A percentile compares a stretch with the other conserved stretches of the same genome.
Conservation (phyloP, 2,113 vertebrate species). For the Onychostruthus taczanowskii region DNA sequence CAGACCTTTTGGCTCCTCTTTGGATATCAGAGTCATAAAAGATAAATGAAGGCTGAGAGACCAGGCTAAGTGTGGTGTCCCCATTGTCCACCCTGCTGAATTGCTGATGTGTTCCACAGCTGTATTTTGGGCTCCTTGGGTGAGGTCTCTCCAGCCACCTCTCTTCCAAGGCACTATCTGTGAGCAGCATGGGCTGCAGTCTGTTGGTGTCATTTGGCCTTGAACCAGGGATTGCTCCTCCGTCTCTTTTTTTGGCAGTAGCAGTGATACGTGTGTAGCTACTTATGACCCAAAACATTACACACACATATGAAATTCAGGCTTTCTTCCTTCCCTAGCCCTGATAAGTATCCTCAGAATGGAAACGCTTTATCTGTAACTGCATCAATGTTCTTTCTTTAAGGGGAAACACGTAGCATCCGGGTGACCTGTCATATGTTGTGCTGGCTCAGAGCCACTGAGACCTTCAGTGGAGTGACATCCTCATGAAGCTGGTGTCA, state of each 20-base stretch:
- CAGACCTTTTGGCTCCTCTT: background rate
- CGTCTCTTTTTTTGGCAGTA: background rate
- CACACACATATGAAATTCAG: background rate
- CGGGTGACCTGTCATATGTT: background rate
- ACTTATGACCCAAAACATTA: background rate
- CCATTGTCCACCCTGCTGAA: background rate
- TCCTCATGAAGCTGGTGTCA: background rate
- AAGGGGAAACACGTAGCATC: rapidly evolving
- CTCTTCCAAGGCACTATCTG: background rate
- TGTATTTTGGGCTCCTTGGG: background rate
- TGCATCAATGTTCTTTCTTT: background rate
- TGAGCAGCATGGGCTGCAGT: background rate
- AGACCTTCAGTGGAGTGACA: background rate
- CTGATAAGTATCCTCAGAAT: background rate
- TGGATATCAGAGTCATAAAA: background rate
- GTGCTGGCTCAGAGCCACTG: background rate
- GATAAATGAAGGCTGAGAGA: background rate
- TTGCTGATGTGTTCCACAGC: background rate
- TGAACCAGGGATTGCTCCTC: background rate
- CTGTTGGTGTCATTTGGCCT: background rate
- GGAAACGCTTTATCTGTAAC: background rate
- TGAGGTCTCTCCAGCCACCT: background rate
- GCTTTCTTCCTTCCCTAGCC: background rate
- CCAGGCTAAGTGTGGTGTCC: rapidly evolving
- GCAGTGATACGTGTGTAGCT: background rate